Evolutionary conservation across 2,797 vertebrate genomes (phyloP).

Genomic region (Silurus lanzhouensis): DNA sequence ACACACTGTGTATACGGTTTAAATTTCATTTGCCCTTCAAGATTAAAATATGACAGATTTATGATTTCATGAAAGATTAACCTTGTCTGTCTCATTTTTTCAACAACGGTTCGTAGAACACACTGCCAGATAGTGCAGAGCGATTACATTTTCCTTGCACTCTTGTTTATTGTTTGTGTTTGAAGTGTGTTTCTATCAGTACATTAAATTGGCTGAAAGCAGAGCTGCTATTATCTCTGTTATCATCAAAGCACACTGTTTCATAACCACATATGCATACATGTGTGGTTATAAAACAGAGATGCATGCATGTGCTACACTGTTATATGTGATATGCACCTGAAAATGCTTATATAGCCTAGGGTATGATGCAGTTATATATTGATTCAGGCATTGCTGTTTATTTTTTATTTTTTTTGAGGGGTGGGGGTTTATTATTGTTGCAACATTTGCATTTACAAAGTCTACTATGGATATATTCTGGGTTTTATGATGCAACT

Average conservation of each 20-base stretch:
- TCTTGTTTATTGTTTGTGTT: background rate
- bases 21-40: background rate
- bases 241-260: conserved; percentile 2
- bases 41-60: conserved; percentile 12
- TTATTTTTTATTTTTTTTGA: too few species aligned
- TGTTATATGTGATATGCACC: background rate
- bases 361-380: background rate
- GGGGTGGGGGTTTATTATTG: background rate
- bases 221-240: conserved; percentile 19
- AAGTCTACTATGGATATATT: background rate
- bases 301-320: background rate
- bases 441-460: background rate
- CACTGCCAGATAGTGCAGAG: background rate
- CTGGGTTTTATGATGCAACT: background rate
- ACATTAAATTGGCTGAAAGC: background rate
- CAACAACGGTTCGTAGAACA: conserved; percentile 14
- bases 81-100: conserved; percentile 19
- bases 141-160: background rate
- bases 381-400: background rate
- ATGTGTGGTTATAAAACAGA: background rate
- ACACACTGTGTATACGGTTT: background rate
- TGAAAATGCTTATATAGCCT: background rate
- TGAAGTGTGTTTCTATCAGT: background rate
- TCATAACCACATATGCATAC: conserved; percentile 10
- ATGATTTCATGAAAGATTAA: conserved; percentile 21